These are phyloP conservation scores for Psilopogon haemacephalus DNA, from an alignment of 2,113 vertebrate species.

Conservation along the genomic window DNA sequence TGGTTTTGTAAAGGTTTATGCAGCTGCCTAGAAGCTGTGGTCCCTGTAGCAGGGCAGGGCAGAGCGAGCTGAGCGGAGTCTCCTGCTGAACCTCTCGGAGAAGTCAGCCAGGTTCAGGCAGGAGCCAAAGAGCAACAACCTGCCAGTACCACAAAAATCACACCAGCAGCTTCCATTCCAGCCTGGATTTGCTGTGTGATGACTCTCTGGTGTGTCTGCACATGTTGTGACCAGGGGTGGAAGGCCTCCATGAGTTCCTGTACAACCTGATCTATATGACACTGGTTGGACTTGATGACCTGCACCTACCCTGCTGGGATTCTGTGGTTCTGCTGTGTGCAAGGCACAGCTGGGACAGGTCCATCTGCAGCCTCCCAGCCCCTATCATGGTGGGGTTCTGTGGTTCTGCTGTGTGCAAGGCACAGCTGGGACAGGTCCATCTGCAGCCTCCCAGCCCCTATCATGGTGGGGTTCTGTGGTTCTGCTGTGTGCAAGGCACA, in stretches of 20 bases:
- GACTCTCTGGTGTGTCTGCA: rapidly evolving
- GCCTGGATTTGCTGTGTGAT: rapidly evolving
- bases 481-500: rapidly evolving
- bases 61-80: not conserved
- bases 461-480: too few relatives aligned
- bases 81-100: not conserved
- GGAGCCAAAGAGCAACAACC: not conserved
- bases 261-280: too few relatives aligned
- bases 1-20: not conserved
- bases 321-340: not conserved
- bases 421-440: rapidly evolving
- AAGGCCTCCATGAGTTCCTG: too few relatives aligned
- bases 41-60: not conserved
- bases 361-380: not conserved
- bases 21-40: slow-evolving; percentile 7
- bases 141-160: not conserved
- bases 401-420: not conserved
- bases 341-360: not conserved
- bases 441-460: too few relatives aligned
- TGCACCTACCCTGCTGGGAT: too few relatives aligned
- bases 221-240: not conserved
- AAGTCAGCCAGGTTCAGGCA: not conserved
- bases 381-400: too few relatives aligned
- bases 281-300: too few relatives aligned
- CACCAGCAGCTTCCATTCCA: not conserved